Conservation (phyloP, 1,140 invertebrate genomes). For the Drosophila takahashii region DNA sequence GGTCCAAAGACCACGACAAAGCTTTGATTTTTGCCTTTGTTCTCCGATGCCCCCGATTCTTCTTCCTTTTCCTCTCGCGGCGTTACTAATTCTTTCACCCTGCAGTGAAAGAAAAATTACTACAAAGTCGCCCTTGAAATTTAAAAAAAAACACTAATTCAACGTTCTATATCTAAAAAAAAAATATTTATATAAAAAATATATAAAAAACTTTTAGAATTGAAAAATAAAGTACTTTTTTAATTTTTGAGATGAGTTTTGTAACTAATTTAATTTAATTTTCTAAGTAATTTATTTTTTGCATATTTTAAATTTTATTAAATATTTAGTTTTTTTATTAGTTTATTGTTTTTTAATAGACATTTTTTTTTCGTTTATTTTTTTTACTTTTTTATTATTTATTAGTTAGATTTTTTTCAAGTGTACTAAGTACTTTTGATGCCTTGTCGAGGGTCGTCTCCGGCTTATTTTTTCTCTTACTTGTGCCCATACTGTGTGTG, state of each 20-base stretch:
- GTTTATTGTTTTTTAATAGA: too few relatives aligned
- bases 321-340: too few relatives aligned
- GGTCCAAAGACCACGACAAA: constrained; percentile 36
- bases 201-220: not conserved
- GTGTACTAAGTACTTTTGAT: constrained; percentile 35
- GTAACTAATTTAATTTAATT: too few relatives aligned
- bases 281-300: too few relatives aligned
- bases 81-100: constrained; percentile 10
- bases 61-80: not conserved
- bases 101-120: constrained; percentile 12
- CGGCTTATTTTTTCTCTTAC: constrained; percentile 48
- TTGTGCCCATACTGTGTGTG: constrained; percentile 35
- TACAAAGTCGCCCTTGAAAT: not conserved
- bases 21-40: constrained; percentile 48
- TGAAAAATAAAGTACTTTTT: too few relatives aligned
- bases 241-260: too few relatives aligned
- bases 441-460: constrained; percentile 34
- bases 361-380: too few relatives aligned
- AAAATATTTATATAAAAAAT: too few relatives aligned
- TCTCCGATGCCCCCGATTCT: constrained; percentile 20
- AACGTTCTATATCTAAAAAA: not conserved
- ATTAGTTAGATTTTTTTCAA: constrained; percentile 13
- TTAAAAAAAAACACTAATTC: not conserved
- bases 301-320: too few relatives aligned
- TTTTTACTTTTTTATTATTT: too few relatives aligned